These are phyloP conservation scores for Allygus modestus DNA, from an alignment of 2,888 invertebrate genomes.

Conservation along the genomic window DNA sequence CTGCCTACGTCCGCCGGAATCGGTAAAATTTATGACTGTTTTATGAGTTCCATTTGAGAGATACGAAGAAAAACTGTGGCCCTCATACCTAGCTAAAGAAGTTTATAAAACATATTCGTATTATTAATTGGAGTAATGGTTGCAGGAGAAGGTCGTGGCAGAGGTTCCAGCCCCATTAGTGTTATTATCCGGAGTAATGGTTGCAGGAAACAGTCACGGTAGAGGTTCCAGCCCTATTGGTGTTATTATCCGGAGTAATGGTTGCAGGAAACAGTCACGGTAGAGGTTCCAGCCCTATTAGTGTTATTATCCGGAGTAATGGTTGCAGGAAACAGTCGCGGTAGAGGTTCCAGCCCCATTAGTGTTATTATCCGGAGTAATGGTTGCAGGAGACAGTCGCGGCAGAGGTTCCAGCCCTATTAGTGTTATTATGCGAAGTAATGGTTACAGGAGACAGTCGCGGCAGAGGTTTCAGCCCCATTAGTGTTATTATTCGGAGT, in stretches of 20 bases:
- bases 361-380: conserved; percentile 32
- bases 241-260: too few relatives aligned
- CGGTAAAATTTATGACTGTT: too few relatives aligned
- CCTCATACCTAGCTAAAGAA: too few relatives aligned
- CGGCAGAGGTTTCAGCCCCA: conserved; percentile 36
- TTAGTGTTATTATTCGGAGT: conserved; percentile 31
- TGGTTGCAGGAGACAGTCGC: conserved; percentile 29
- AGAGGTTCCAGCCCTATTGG: conserved; percentile 42
- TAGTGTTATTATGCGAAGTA: too few relatives aligned
- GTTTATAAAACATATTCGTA: too few relatives aligned
- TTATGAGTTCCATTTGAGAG: too few relatives aligned
- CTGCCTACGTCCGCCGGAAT: too few relatives aligned
- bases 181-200: background rate
- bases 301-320: conserved; percentile 25
- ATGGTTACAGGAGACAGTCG: conserved; percentile 30
- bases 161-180: background rate
- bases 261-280: conserved; percentile 24
- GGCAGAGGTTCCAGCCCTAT: conserved; percentile 38
- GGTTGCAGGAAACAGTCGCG: conserved; percentile 28
- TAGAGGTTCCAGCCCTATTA: conserved; percentile 42
- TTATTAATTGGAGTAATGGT: conserved; percentile 31
- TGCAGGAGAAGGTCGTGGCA: conserved; percentile 68
- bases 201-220: conserved; percentile 71
- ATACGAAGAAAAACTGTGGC: too few relatives aligned
- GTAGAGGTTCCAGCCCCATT: conserved; percentile 36